Evolutionary conservation across 2,888 invertebrate genomes (phyloP), one percentile per base, ranked within the genome.

Genomic region (Embidobia sp.): DNA sequence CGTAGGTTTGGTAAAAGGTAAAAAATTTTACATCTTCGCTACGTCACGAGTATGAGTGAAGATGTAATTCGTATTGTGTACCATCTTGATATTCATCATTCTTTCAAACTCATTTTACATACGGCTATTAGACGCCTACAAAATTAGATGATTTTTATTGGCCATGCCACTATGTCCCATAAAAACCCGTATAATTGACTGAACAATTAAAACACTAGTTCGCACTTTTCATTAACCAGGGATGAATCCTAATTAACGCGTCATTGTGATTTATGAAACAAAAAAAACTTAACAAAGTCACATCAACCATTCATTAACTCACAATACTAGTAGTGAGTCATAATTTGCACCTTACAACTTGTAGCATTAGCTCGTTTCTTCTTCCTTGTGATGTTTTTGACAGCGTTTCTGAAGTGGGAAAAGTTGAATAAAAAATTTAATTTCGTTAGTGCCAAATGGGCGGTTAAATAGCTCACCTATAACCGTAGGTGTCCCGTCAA

Each of bases 41-140:
- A 79, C 81, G 79, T 77, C 80, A 79, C 78, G 79, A 64, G 79
- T 79, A 83, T 78, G 81, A 83, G 77, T 73, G 59, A 46, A 49
- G 55, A 44, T 61, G 76, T 81, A 83, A 84, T 85, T 84, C 84
- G 82, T 81, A 83, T 78, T 81, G 53, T 72, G 69, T 35, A 73
- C 61, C 76, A 76, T 70, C 80, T 79, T 81, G 78, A 83, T 79
- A 82, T 63, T 55, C 67, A 67, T 83, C 79, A 84, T 83, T 80
- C 82, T 80, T 78, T 83, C 82, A 78, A 80, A 59, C 59, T 67
- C 70, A 16, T 59, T 55, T 59, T 55, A 76, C 40, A 22, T 26
- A 53, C 3, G 37, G 31, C 61, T 67, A 66, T 61, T 53, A 53
- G 29, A 53, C 74, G 59, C 66, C 66, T 59, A 66, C 66, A 46